These are phyloP conservation scores for Bombus vancouverensis DNA, from an alignment of 1,140 invertebrate species.

Conservation along the genomic window DNA sequence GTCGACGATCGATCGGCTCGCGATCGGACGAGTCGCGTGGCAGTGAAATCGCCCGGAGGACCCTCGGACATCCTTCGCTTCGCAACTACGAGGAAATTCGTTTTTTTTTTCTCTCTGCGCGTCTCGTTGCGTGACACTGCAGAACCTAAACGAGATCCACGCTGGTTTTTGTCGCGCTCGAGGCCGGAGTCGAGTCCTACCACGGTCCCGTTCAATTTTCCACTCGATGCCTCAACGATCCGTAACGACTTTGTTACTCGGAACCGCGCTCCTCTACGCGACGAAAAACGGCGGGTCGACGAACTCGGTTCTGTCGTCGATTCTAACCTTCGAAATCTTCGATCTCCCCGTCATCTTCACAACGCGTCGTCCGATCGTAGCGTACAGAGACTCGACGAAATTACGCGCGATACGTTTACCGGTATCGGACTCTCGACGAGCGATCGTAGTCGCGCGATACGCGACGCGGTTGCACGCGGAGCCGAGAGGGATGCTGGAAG, in stretches of 20 bases:
- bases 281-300: not conserved
- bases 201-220: slow-evolving; percentile 53
- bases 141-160: slow-evolving; percentile 44
- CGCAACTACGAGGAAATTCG: not conserved
- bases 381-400: no score
- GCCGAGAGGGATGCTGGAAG: not conserved
- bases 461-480: not conserved
- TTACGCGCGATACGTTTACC: not conserved
- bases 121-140: slow-evolving; percentile 55
- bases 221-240: slow-evolving; percentile 38
- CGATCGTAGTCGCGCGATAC: not conserved
- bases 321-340: not conserved
- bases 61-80: not conserved
- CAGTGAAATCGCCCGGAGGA: not conserved
- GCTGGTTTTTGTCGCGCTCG: slow-evolving; percentile 44
- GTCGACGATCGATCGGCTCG: not conserved
- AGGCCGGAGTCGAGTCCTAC: slow-evolving; percentile 2
- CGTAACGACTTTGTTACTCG: slow-evolving; percentile 41
- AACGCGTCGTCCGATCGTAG: no score
- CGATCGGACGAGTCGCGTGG: not conserved
- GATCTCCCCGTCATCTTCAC: not conserved
- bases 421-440: not conserved
- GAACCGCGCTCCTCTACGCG: not conserved
- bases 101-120: not conserved
- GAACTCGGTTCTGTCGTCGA: not conserved